phyloP scores from a whole-genome alignment of 2,888 invertebrate genomes.

The Biston betularia region DNA sequence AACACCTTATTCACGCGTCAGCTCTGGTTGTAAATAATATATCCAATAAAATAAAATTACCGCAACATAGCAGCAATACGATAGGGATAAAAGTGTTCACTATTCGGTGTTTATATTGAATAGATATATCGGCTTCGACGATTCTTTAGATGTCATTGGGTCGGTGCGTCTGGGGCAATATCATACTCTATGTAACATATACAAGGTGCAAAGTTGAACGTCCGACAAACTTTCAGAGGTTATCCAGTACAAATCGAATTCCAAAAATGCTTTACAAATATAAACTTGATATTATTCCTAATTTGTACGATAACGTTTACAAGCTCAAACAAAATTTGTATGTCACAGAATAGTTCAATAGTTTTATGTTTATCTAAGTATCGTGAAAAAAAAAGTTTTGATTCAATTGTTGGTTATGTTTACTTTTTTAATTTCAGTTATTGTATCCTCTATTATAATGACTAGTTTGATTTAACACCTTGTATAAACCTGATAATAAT shows the following conservation, averaged over 20 bases:
- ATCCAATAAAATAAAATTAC: conserved; percentile 14
- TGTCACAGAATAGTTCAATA: too few relatives aligned
- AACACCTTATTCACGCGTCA: not conserved
- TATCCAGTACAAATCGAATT: not conserved
- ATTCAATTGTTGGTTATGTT: not conserved
- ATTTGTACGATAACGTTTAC: too few relatives aligned
- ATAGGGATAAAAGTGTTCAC: conserved; percentile 71
- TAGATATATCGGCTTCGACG: conserved; percentile 50
- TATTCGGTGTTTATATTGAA: conserved; percentile 50
- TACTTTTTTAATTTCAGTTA: not conserved
- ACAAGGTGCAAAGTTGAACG: not conserved
- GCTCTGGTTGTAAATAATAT: too few relatives aligned
- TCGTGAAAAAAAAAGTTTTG: too few relatives aligned
- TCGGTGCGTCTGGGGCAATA: conserved; percentile 20
- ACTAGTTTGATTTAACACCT: not conserved
- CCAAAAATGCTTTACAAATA: not conserved
- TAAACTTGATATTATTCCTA: too few relatives aligned
- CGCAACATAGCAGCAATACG: conserved; percentile 58
- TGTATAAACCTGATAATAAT: not conserved
- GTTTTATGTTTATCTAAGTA: too few relatives aligned
- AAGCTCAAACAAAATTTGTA: too few relatives aligned
- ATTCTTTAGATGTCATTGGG: conserved; percentile 25
- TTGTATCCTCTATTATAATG: not conserved
- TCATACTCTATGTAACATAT: not conserved
- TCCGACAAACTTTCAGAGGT: not conserved